Evolutionary conservation across 2,113 vertebrate genomes (phyloP), one percentile per base, ranked within the genome.

Genomic region (Cervus canadensis): DNA sequence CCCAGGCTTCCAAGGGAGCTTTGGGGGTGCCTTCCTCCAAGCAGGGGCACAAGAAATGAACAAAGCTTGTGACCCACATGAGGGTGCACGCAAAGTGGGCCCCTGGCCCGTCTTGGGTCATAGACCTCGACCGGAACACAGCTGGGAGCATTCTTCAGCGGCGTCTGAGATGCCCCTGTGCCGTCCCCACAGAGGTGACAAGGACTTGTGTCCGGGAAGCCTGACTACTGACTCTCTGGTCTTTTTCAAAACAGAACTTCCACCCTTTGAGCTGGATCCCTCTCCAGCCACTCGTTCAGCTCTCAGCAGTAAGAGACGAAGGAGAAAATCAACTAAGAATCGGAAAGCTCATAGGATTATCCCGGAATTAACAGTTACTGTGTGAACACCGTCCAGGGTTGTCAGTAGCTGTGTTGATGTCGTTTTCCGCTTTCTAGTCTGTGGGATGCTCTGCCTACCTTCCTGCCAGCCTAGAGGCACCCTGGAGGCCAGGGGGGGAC

Each of bases 301-400:
- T 60, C 87, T 60, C 5, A 26, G 59, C 21, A 19, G 30, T 11
- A 9, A 10, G 7, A 23, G 67, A 67, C 62, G 50, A 50, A 89
- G 43, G 33, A 19, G 45, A 48, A 57, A 43, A 30, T 43, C 30
- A 83, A 12, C 2, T 3, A 9, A 56, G 67, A 26, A 4, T 43
- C 62, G 12, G 21, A 83, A 40, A 43, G 50, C n/a, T 82, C 52
- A 2, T 0, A 1, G 19, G 54, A 8, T 33, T 19, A 8, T 81
- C 64, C 16, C 21, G 56, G 86, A 52, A 59, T 82, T 36, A 15
- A 56, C 48, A 2, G 11, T 13, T 1, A 2, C 19, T 0, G 17
- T 7, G 19, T n/a, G 79, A 7, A 1, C 3, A 1, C 6, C 2
- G 50, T 0, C 1, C 11, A 1, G 48, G 3, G 3, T 0, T 14